Evolutionary conservation across 1,140 invertebrate genomes (phyloP).

Genomic region (Helicoverpa zea): DNA sequence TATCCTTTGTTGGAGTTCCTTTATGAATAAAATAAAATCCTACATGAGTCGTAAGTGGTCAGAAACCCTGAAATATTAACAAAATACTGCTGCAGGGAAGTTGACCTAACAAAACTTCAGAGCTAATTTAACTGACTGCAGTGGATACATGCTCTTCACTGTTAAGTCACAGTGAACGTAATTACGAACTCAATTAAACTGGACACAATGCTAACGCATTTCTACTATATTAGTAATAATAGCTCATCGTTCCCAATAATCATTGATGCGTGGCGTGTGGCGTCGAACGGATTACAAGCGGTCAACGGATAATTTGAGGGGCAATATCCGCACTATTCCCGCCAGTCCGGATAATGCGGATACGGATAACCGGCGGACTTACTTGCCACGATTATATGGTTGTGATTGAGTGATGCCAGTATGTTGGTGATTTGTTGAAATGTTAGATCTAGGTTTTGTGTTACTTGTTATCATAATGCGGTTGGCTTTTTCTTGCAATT

Average conservation of each 20-base stretch:
- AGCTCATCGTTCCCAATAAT: slow-evolving; percentile 49
- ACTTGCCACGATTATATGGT: slow-evolving; percentile 52
- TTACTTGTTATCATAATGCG: not conserved
- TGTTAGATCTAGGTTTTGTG: slow-evolving; percentile 9
- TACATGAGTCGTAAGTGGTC: too few relatives aligned
- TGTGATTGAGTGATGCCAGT: slow-evolving; percentile 37
- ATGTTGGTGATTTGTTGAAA: not conserved
- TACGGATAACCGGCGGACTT: slow-evolving; percentile 55
- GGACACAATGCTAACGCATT: slow-evolving; percentile 27
- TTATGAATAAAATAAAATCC: too few relatives aligned
- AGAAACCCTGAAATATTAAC: too few relatives aligned
- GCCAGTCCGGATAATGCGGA: slow-evolving; percentile 51
- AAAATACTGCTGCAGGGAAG: too few relatives aligned
- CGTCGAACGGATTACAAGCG: slow-evolving; percentile 60
- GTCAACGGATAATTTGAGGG: slow-evolving; percentile 64
- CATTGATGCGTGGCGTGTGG: slow-evolving; percentile 54
- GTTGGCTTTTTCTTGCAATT: not conserved
- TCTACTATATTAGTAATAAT: slow-evolving; percentile 43
- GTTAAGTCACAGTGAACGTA: slow-evolving; percentile 5
- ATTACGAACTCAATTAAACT: slow-evolving; percentile 38
- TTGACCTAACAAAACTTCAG: too few relatives aligned
- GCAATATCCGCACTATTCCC: slow-evolving; percentile 53
- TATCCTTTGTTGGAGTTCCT: too few relatives aligned
- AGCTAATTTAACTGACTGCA: too few relatives aligned
- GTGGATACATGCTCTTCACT: not conserved